Conservation (phyloP, 2,888 invertebrate genomes). For the Sceliomorpha sp. region DNA sequence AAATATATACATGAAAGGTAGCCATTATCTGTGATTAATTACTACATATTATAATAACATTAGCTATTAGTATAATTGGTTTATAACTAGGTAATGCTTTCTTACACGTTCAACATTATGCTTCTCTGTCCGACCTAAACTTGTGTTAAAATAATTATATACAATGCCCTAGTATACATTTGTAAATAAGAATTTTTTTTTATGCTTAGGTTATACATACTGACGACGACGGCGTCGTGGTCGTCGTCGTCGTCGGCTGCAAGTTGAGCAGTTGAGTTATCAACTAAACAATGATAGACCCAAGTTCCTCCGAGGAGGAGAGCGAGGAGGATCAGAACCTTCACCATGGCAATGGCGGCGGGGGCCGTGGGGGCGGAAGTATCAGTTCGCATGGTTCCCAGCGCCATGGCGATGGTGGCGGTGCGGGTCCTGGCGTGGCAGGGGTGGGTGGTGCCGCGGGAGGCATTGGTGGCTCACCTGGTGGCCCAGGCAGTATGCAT, state of each 20-base stretch:
- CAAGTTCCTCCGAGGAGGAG: constrained; percentile 97
- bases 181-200: constrained; percentile 1
- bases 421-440: constrained; percentile 62
- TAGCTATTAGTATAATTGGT: too few relatives aligned
- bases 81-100: too few relatives aligned
- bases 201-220: constrained; percentile 24
- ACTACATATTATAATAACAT: too few relatives aligned
- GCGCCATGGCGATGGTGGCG: constrained; percentile 80
- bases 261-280: constrained; percentile 22
- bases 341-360: constrained; percentile 76
- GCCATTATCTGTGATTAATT: too few relatives aligned
- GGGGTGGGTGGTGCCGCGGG: constrained; percentile 65
- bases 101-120: too few relatives aligned
- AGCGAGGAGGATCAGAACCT: constrained; percentile 93
- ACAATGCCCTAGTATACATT: neutral
- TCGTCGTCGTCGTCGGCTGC: constrained; percentile 48
- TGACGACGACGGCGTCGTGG: constrained; percentile 42
- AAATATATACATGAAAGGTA: too few relatives aligned
- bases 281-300: constrained; percentile 89
- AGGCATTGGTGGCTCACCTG: constrained; percentile 68
- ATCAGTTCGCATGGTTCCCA: constrained; percentile 61
- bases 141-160: too few relatives aligned
- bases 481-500: constrained; percentile 39
- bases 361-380: constrained; percentile 66
- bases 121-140: too few relatives aligned